A percentile compares a stretch with the other conserved stretches of the same genome.
phyloP scores from a whole-genome alignment of 2,113 vertebrate genomes.

The Gorsachius goisagi region DNA sequence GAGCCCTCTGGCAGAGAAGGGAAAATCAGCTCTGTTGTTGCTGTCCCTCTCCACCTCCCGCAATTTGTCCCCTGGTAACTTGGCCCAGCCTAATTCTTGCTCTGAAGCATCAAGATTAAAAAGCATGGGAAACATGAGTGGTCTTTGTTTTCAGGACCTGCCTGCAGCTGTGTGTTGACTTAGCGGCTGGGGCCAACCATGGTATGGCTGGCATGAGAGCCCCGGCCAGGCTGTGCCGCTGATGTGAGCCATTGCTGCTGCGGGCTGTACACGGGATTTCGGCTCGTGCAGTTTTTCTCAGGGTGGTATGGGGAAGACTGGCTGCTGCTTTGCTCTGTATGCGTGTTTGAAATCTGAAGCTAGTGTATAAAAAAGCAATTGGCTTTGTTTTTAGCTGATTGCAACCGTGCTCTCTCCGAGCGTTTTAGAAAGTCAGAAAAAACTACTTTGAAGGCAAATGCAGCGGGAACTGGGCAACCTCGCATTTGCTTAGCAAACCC shows the following conservation, averaged over 20 bases:
- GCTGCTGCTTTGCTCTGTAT: neutral
- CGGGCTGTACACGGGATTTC: rapidly evolving
- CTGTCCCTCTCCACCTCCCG: neutral
- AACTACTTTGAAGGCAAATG: neutral
- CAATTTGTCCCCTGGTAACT: neutral
- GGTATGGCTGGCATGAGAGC: rapidly evolving
- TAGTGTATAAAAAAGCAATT: neutral
- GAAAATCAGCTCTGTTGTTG: neutral
- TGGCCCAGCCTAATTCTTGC: neutral
- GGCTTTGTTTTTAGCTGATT: neutral
- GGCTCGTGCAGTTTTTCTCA: rapidly evolving
- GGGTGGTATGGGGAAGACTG: neutral
- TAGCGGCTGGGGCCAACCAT: rapidly evolving
- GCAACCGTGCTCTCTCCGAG: neutral
- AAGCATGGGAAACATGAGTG: neutral
- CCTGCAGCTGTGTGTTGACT: rapidly evolving
- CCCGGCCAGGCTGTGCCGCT: neutral
- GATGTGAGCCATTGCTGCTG: rapidly evolving
- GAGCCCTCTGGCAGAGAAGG: neutral
- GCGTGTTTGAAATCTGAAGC: neutral
- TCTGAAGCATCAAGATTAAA: neutral
- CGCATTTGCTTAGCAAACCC: rapidly evolving
- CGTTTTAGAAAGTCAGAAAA: neutral
- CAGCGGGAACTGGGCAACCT: neutral
- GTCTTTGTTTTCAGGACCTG: neutral